Evolutionary conservation across 1,140 invertebrate species (phyloP).

Genomic region (Heliconius eleuchia): DNA sequence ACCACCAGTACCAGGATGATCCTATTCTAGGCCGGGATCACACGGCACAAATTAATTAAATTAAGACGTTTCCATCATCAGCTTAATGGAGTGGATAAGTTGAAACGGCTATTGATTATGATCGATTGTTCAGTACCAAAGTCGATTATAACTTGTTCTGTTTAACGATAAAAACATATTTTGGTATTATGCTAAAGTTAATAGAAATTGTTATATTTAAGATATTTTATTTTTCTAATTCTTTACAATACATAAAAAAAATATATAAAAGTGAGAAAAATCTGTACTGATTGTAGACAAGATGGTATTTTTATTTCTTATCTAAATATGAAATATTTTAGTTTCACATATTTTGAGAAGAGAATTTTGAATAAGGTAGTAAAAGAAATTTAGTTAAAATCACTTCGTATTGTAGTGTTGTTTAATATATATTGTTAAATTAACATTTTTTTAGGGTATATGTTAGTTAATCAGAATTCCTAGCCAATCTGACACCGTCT

Average conservation of each 20-base stretch:
- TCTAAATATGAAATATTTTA: no score
- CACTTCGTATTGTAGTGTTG: no score
- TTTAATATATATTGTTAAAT: no score
- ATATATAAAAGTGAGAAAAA: no score
- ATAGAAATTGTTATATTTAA: background rate
- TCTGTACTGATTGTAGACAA: no score
- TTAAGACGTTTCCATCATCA: conserved; percentile 14
- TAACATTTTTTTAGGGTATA: background rate
- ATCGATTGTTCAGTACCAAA: conserved; percentile 1
- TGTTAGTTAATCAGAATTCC: background rate
- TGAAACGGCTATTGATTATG: conserved; percentile 17
- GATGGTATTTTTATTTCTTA: no score
- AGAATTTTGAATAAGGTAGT: no score
- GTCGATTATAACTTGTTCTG: background rate
- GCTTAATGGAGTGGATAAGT: conserved; percentile 3
- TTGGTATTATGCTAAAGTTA: background rate
- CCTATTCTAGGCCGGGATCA: no score
- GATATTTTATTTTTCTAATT: background rate
- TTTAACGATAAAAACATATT: background rate
- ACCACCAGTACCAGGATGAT: no score
- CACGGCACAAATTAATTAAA: no score
- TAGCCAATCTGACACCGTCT: background rate
- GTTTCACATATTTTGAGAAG: no score
- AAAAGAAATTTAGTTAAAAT: no score
- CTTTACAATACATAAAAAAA: background rate